Base-by-base conservation (phyloP, 2,797 vertebrate species). In the Oryzias dopingdopingensis region DNA sequence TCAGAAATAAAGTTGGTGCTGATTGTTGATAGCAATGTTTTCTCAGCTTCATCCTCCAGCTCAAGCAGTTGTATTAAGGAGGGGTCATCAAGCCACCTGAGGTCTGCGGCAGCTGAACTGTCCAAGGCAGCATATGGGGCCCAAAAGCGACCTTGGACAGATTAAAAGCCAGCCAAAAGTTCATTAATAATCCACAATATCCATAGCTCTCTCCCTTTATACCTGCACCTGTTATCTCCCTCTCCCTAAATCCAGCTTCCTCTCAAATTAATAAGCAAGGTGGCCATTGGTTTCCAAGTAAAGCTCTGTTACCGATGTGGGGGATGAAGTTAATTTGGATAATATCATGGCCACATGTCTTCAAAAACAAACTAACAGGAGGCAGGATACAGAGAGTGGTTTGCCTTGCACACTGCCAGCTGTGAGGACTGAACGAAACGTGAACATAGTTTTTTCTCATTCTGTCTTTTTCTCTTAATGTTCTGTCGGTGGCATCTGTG, bases 331-430 rank as follows among this genome's bases (percentile, higher is more conserved):
- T 91, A 83, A 90, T 92, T 91, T 90, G 89, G 85, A 89, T 90
- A 86, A 89, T 89, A 90, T 90, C 84, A 74, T 80, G 79, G 86
- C 88, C 91, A 90, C 89, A 89, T 90, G 88, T 88, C 84, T 70
- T 88, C 87, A 88, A 85, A 87, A 88, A 87, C 83, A 76, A 67
- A 77, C 79, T 85, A 88, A 89, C 86, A 91, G 87, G 87, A 90
- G 86, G 86, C 77, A 81, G 77, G 86, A 86, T 87, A 82, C 75
- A 65, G 78, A 61, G 76, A 83, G 77, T 72, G 66, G 76, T 76
- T 69, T 71, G 58, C 72, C 72, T 70, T 47, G 71, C 76, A 81
- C 72, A 48, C 74, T 73, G 82, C 72, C 74, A 88, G 85, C 84
- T 89, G 86, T 84, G 80, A 86, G 82, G 71, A 82, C 72, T 82